Evolutionary conservation across 1,140 invertebrate species (phyloP), one percentile per base, ranked within the genome.

Genomic region (Anadara kagoshimensis): DNA sequence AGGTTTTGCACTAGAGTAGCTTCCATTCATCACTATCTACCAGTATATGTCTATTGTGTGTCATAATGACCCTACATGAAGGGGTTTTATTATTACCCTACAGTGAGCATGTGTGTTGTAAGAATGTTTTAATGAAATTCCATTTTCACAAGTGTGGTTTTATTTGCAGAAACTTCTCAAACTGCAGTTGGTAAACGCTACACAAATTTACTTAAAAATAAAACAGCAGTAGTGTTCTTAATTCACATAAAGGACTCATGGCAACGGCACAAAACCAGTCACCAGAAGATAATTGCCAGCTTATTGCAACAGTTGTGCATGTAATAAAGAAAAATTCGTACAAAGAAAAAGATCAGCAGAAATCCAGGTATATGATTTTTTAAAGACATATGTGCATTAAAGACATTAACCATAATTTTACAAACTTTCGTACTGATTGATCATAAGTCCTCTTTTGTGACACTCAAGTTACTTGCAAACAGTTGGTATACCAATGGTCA

Each of bases 281-380:
- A 4, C 8, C 58, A 8, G 18, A 14, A 59, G 58, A 43, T 43
- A 24, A 18, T 20, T n/a, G 11, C 36, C 16, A 43, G 58, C 22
- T 59, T 20, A 12, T 59, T 18, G 58, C 36, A 43, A 59, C 58
- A 20, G 36, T 59, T 41, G 11, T 59, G 29, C n/a, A 59, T 59
- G 58, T 59, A 0, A 59, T 59, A 10, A 59, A 59, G 22, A 20
- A 59, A 10, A 59, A 59, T 43, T 59, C 58, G 1, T 41, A 59
- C 58, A 59, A 59, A 59, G 58, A 59, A 59, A 59, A 12, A 24
- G 22, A 59, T 24, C 58, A 20, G 18, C 16, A 16, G 41, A 29
- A 29, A 58, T 10, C 56, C 26, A 58, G 26, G 56, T 29, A 29
- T 29, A n/a, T 16, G n/a, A 58, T 16, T 36, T 58, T 24, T 58